Base-by-base conservation (phyloP, 1,140 invertebrate genomes). In the Ips nitidus region DNA sequence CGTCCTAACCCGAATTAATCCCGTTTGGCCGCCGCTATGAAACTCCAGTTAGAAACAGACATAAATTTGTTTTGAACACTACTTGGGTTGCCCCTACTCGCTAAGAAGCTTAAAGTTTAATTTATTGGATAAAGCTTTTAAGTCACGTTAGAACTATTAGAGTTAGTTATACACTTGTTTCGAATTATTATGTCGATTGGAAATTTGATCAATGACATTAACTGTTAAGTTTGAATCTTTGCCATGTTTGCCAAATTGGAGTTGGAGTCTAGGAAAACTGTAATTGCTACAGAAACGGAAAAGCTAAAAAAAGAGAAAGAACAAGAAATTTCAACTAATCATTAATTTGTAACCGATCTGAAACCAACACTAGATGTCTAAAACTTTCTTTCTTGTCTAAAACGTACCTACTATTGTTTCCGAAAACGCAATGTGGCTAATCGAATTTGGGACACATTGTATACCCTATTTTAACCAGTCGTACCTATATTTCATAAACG, bases 51-150 rank as follows among this genome's bases (percentile, higher is more conserved):
- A 41, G 6, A 36, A 62, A 62, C 42, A 50, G 36, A 37, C 37
- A 64, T 64, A 64, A 64, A 64, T 64, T 64, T 36, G 38, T 50
- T 64, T 52, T 64, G 40, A 47, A 62, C 40, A 62, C 39, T 64
- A 40, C 47, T 64, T 52, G 36, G 47, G 62, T 64, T n/a, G 47
- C 62, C 62, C 4, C 38, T 41, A 38, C 52, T 50, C 45, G 37
- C 45, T 64, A 52, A 64, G 62, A 53, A 64, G 62, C 47, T 52
- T 64, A 53, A 50, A 53, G 39, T 38, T 41, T 39, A 64, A 64
- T 64, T 64, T 64, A 64, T 64, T 45, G 50, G 45, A 50, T 64
- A 39, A 22, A 36, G 22, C 36, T 64, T 64, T 64, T 64, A 64
- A 64, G 45, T 52, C 50, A 7, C 45, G 22, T 64, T 42, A 41